Percentiles rank a stretch among this genome's conserved stretches.
Evolutionary conservation across 2,888 invertebrate species (phyloP).

Genomic region (Reticulitermes lucifugus): DNA sequence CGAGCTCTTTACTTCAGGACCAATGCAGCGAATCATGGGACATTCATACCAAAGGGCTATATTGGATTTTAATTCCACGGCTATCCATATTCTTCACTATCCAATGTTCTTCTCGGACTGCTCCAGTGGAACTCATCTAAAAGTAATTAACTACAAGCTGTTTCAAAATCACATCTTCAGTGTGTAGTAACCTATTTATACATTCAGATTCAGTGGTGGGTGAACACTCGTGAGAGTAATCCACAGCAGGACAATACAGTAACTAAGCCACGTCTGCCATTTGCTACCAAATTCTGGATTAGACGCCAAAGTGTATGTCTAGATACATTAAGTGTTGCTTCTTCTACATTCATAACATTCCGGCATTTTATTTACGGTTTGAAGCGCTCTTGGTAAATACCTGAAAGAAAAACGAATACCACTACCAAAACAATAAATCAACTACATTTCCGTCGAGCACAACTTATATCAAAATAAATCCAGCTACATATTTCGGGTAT

Average conservation of each 20-base stretch:
- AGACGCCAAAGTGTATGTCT: no score
- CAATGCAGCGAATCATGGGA: background rate
- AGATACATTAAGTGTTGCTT: no score
- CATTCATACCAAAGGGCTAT: background rate
- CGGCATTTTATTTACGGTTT: no score
- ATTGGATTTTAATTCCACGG: constrained; percentile 8
- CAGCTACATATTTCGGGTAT: no score
- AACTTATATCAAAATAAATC: no score
- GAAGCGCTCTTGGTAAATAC: no score
- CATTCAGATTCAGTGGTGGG: background rate
- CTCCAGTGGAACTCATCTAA: constrained; percentile 16
- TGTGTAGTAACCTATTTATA: background rate
- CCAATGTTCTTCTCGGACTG: background rate
- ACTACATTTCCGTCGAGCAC: no score
- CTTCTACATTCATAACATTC: no score
- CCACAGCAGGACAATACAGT: background rate
- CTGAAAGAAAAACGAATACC: no score
- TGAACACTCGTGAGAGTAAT: background rate
- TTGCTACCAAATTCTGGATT: background rate
- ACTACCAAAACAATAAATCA: no score
- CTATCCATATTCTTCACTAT: background rate
- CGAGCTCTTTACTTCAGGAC: background rate
- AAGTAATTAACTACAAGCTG: constrained; percentile 15
- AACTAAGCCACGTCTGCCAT: background rate
- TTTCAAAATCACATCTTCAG: background rate